Evolutionary conservation across 64 coral and sea anemone species (phyloP), one percentile per base, ranked within the genome.

Genomic region (Catalaphyllia jardinei): DNA sequence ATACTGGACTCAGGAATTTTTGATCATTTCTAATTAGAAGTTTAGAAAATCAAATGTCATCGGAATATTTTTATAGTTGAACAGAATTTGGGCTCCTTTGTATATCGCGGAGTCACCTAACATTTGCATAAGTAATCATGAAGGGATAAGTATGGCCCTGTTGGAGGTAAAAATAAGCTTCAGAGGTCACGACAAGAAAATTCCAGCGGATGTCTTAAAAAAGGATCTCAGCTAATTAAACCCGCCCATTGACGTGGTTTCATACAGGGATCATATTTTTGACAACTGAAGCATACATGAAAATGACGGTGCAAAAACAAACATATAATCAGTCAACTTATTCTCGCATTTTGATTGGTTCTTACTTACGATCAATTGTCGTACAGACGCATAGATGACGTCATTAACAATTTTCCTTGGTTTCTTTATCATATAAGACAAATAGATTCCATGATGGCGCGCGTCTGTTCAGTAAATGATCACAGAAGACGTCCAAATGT

Each of bases 41-140:
- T 69, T 69, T 69, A n/a, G 65, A 25, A 69, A 69, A 69, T 69
- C 10, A 27, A 27, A n/a, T 57, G 15, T 57, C 54, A 16, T 24
- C 62, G 18, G 25, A 69, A 69, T 69, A 25, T 27, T 69, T 69
- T 69, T 42, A 77, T 49, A 49, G 74, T 46, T 77, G 74, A 77
- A 49, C 39, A 14, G 18, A 18, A 33, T 67, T 65, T 24, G 24
- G 24, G 65, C 24, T 73, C 9, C 2, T 52, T 77, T 77, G 35
- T 27, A 29, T 55, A 57, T 54, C 38, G 51, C 49, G 29, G 76
- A 79, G 60, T 83, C 80, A 83, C 30, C 31, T 10, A 67, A 20
- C 24, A 67, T 42, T 18, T 67, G 59, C 59, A 20, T 83, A 16
- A 35, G 19, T 11, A 28, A 19, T 5, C 15, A 83, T 67, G 80